phyloP scores from a whole-genome alignment of 2,113 vertebrate genomes.

The Chloropsis cyanopogon region DNA sequence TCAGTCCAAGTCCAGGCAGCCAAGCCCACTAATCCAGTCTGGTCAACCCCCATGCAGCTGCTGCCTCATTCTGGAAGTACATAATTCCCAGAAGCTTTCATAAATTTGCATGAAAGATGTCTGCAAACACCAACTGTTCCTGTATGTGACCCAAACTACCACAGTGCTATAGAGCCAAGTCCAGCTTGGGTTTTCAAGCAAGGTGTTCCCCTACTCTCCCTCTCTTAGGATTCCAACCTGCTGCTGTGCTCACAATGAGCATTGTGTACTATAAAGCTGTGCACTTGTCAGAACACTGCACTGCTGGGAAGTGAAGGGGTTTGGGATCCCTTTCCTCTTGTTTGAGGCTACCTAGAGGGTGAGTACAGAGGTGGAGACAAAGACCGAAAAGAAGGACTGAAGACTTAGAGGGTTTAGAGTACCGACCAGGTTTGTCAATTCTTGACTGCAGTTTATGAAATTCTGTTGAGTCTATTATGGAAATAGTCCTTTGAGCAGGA shows the following conservation, averaged over 20 bases:
- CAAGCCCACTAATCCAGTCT: not conserved
- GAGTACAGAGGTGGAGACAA: not conserved
- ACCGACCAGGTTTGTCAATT: not conserved
- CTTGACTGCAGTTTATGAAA: not conserved
- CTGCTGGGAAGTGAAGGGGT: accelerated
- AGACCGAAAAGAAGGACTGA: not conserved
- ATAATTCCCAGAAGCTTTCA: not conserved
- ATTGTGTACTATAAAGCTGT: not conserved
- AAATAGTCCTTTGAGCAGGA: not conserved
- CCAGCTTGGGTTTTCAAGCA: not conserved
- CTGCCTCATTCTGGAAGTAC: not conserved
- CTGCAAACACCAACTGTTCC: not conserved
- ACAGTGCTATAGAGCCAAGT: not conserved
- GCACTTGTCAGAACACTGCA: not conserved
- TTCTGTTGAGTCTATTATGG: not conserved
- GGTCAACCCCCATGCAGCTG: not conserved
- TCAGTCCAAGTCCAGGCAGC: not conserved
- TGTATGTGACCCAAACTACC: not conserved
- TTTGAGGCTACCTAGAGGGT: not conserved
- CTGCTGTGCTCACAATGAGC: not conserved
- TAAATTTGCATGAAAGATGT: not conserved
- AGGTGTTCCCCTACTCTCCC: not conserved
- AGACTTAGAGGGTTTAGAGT: not conserved
- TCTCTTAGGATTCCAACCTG: not conserved
- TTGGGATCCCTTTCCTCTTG: not conserved